A percentile compares a stretch with the other conserved stretches of the same genome.
These are phyloP conservation scores for Dastarcus helophoroides DNA, from an alignment of 2,888 invertebrate species.

Conservation along the genomic window DNA sequence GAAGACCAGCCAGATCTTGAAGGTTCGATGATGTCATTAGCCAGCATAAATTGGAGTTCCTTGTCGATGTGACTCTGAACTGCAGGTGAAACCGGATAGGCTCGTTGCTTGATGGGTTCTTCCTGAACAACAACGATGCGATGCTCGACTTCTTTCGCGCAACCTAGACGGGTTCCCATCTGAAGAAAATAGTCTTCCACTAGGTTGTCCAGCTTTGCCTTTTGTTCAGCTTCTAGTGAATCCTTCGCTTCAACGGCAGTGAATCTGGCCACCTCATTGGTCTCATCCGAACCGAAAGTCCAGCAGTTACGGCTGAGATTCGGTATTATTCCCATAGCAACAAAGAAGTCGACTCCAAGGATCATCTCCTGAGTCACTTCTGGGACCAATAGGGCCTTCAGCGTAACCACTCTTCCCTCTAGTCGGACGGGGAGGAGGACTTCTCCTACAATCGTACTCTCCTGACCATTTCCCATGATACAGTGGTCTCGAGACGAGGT, in stretches of 20 bases:
- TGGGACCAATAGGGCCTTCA: too few species aligned
- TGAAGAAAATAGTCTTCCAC: not conserved
- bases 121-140: constrained; percentile 4
- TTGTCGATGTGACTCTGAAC: constrained; percentile 1
- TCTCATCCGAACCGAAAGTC: too few species aligned
- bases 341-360: too few species aligned
- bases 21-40: constrained; percentile 15
- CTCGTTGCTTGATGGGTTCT: not conserved
- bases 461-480: not conserved
- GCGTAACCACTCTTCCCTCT: too few species aligned
- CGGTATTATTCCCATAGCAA: too few species aligned
- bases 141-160: constrained; percentile 5
- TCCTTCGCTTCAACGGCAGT: too few species aligned
- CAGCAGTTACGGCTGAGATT: too few species aligned
- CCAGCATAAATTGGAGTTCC: not conserved
- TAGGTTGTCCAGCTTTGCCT: not conserved
- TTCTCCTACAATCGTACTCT: not conserved
- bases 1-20: constrained; percentile 11
- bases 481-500: not conserved
- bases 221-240: too few species aligned
- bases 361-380: too few species aligned
- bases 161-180: constrained; percentile 4
- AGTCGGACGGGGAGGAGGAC: not conserved
- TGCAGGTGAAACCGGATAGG: constrained; percentile 1
- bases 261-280: too few species aligned